Percentiles rank a stretch among this genome's conserved stretches.
These are phyloP conservation scores for Drosophila stalkeri DNA, from an alignment of 2,888 invertebrate species.

Conservation along the genomic window DNA sequence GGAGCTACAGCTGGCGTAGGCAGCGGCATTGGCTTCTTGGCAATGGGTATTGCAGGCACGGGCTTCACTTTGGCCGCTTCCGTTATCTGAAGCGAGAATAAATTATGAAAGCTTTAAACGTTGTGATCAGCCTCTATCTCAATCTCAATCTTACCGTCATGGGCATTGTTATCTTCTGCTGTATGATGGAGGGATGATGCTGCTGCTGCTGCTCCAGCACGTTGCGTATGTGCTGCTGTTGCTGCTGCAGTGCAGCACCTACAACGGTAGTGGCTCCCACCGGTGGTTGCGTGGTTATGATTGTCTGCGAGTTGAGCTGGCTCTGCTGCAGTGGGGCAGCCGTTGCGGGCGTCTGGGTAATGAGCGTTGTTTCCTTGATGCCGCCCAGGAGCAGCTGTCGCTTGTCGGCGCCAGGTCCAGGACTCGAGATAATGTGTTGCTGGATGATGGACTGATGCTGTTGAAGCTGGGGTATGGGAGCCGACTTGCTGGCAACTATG, in stretches of 20 bases:
- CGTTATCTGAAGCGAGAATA: slow-evolving; percentile 25
- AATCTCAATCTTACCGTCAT: slow-evolving; percentile 34
- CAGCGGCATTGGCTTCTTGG: slow-evolving; percentile 40
- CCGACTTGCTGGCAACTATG: slow-evolving; percentile 51
- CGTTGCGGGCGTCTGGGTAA: slow-evolving; percentile 74
- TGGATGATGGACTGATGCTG: slow-evolving; percentile 84
- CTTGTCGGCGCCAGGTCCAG: slow-evolving; percentile 64
- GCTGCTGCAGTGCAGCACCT: slow-evolving; percentile 55
- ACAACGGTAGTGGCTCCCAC: slow-evolving; percentile 22
- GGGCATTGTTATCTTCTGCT: slow-evolving; percentile 79
- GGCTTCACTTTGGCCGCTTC: slow-evolving; percentile 44
- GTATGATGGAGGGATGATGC: slow-evolving; percentile 79
- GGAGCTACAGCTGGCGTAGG: slow-evolving; percentile 18
- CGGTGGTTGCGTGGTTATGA: slow-evolving; percentile 80
- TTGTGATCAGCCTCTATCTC: no score
- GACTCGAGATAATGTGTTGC: slow-evolving; percentile 83
- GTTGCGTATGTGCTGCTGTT: slow-evolving; percentile 81
- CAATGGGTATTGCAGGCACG: slow-evolving; percentile 50
- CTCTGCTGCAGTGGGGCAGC: slow-evolving; percentile 73
- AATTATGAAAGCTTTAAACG: neutral
- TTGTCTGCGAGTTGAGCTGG: slow-evolving; percentile 82
- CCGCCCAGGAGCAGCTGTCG: slow-evolving; percentile 80
- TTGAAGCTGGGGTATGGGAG: slow-evolving; percentile 87
- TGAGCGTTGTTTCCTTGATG: slow-evolving; percentile 82
- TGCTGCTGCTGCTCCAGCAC: slow-evolving; percentile 72